Evolutionary conservation across 2,113 vertebrate genomes (phyloP).

Genomic region (Parus major): DNA sequence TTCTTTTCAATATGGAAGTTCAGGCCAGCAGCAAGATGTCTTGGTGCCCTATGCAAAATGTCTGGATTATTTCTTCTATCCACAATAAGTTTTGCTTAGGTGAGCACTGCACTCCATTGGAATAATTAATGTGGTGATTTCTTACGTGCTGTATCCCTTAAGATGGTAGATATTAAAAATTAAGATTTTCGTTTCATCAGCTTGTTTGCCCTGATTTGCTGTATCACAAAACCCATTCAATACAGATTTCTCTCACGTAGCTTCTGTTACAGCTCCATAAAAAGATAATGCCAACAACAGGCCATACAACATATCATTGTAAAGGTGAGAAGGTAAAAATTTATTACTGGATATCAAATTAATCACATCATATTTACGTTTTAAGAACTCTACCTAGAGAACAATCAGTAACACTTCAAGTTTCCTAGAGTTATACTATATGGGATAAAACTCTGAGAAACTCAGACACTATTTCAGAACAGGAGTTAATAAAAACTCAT

Average conservation of each 20-base stretch:
- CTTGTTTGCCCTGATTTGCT: not conserved
- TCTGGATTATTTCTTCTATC: not conserved
- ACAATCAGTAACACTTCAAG: not conserved
- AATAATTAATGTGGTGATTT: not conserved
- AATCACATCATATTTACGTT: not conserved
- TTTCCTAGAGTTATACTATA: not conserved
- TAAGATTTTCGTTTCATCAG: not conserved
- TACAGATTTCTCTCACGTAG: not conserved
- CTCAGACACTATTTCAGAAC: not conserved
- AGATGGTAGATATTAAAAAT: not conserved
- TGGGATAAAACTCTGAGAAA: not conserved
- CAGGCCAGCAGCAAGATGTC: not conserved
- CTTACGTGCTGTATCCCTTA: not conserved
- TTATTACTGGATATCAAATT: not conserved
- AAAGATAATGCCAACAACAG: not conserved
- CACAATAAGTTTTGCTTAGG: not conserved
- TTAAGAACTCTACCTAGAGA: not conserved
- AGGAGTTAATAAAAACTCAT: not conserved
- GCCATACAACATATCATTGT: not conserved
- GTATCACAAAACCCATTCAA: not conserved
- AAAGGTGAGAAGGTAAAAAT: not conserved
- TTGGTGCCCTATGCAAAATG: not conserved
- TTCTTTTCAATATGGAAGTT: not conserved
- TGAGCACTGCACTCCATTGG: not conserved
- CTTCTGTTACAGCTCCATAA: not conserved